These are phyloP conservation scores for Zaprionus lineosus DNA, from an alignment of 2,888 invertebrate species.

Conservation along the genomic window DNA sequence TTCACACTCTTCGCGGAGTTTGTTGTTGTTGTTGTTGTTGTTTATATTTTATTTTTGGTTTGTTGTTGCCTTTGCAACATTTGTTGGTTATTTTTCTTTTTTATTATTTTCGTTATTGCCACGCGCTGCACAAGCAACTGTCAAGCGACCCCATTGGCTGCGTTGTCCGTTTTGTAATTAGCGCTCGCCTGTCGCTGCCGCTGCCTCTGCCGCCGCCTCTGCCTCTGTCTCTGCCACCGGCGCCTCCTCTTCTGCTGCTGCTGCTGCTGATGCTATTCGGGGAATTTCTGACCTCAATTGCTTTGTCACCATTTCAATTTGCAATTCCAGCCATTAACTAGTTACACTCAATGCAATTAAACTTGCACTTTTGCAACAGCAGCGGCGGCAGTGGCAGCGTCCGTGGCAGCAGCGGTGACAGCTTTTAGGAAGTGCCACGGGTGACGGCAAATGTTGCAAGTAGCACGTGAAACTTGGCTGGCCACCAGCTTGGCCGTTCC, in stretches of 20 bases:
- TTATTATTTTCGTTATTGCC: constrained; percentile 38
- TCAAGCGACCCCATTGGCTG: constrained; percentile 69
- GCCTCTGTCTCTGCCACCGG: constrained; percentile 3
- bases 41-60: constrained; percentile 3
- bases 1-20: constrained; percentile 53
- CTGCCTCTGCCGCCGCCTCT: constrained; percentile 17
- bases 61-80: too few relatives aligned
- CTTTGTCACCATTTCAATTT: constrained; percentile 79
- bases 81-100: constrained; percentile 32
- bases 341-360: constrained; percentile 76
- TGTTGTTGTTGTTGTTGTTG: constrained; percentile 13
- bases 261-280: constrained; percentile 38
- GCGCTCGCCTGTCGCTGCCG: constrained; percentile 32
- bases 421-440: constrained; percentile 22
- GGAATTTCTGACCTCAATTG: constrained; percentile 76
- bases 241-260: constrained; percentile 14
- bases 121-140: constrained; percentile 43
- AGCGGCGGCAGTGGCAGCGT: background rate
- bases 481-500: constrained; percentile 18
- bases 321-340: constrained; percentile 77
- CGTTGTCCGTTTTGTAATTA: constrained; percentile 64
- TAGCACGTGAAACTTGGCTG: constrained; percentile 30
- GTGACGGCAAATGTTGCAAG: constrained; percentile 41
- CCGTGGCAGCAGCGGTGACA: background rate
- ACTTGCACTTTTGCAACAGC: constrained; percentile 64